phyloP scores from a whole-genome alignment of 1,140 invertebrate species.

The Notospermus geniculatus region DNA sequence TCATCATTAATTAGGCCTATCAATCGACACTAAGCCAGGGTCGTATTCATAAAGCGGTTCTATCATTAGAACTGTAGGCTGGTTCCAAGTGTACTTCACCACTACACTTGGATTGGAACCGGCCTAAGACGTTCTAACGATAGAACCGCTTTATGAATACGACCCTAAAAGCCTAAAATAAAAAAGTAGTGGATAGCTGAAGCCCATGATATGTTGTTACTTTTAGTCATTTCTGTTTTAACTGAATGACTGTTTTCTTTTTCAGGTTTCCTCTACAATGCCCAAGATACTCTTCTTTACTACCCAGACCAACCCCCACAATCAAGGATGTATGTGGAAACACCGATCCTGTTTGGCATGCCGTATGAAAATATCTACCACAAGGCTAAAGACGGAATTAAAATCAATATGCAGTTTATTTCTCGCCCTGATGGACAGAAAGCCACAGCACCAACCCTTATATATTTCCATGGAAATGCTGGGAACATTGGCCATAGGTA shows the following conservation, averaged over 20 bases:
- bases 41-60: too few relatives aligned
- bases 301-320: conserved; percentile 85
- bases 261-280: conserved; percentile 68
- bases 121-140: too few relatives aligned
- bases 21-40: too few relatives aligned
- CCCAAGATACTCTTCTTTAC: conserved; percentile 82
- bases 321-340: conserved; percentile 80
- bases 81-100: too few relatives aligned
- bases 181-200: too few relatives aligned
- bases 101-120: too few relatives aligned
- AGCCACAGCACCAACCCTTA: conserved; percentile 68
- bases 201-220: background rate
- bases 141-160: too few relatives aligned
- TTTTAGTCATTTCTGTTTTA: background rate
- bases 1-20: conserved; percentile 6
- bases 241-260: conserved; percentile 11
- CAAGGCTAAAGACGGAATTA: conserved; percentile 72
- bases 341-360: conserved; percentile 77
- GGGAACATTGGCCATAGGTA: conserved; percentile 92
- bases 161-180: too few relatives aligned
- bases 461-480: conserved; percentile 94
- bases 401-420: conserved; percentile 83
- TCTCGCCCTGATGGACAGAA: conserved; percentile 68
- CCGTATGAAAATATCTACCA: conserved; percentile 75
- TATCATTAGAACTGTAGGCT: too few relatives aligned